These are phyloP conservation scores for Madoqua kirkii DNA, from an alignment of 2,113 vertebrate species.

Conservation along the genomic window DNA sequence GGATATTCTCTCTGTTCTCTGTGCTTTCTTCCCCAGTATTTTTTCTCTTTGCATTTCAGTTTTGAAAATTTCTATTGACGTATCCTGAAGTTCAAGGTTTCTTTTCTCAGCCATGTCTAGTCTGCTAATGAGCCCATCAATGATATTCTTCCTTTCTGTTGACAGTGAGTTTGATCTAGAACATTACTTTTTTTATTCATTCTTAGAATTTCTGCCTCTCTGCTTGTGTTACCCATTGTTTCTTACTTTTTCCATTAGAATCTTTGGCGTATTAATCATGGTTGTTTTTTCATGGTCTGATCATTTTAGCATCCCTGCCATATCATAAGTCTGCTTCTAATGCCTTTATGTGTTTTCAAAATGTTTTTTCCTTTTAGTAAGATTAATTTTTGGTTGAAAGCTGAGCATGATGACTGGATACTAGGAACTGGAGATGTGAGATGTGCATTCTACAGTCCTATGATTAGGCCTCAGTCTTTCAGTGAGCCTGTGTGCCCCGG, in stretches of 20 bases:
- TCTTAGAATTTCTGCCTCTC: neutral
- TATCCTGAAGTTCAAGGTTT: neutral
- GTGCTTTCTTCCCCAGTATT: neutral
- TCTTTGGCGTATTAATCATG: neutral
- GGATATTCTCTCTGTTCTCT: neutral
- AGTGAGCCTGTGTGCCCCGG: neutral
- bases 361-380: neutral
- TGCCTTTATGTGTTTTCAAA: neutral
- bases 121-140: neutral
- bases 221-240: neutral
- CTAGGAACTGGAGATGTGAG: neutral
- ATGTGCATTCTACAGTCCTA: neutral
- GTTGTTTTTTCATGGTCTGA: neutral
- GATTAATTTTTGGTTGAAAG: neutral
- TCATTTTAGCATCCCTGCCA: neutral
- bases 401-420: neutral
- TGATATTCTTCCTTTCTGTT: neutral
- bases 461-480: neutral
- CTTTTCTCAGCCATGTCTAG: neutral
- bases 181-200: neutral
- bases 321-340: neutral
- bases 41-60: neutral
- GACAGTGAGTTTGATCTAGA: neutral
- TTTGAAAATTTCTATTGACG: neutral
- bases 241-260: neutral